Evolutionary conservation across 2,797 vertebrate genomes (phyloP), one percentile per base, ranked within the genome.

Genomic region (Phataginus tetradactyla): DNA sequence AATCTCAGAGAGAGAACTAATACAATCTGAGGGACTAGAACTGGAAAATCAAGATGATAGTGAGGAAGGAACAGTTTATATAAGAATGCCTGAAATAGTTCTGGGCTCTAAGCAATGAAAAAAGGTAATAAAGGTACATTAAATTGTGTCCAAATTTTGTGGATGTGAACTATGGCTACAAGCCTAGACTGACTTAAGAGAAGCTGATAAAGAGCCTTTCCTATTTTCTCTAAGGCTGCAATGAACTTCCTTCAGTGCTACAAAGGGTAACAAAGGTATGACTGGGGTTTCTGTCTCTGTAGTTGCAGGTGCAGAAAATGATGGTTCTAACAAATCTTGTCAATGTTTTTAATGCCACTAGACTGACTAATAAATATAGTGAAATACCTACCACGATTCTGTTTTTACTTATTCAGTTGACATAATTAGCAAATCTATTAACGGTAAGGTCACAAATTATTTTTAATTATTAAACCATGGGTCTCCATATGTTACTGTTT

Each of bases 301-400:
- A 96, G 96, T 80, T 74, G 18, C 98, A 98, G 97, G 97, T 97
- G 97, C 84, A 83, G 74, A 87, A 88, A 96, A 96, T 45, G 2
- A 87, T 94, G 94, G 42, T 93, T 94, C 95, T 94, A 93, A 97
- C 96, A 95, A 97, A 96, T 93, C 94, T 96, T 78, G 94, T 97
- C 96, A 90, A 61, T 75, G 87, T 94, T 95, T 97, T 97, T 97
- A 98, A 98, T 96, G 97, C 97, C 96, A 97, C 96, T 96, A 98
- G 97, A 95, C 97, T 90, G 95, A 97, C 74, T 77, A 92, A 97
- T 86, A 93, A 92, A 97, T 86, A 93, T 3, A 79, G 89, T 32
- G 68, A 97, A 96, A 88, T 94, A 96, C 57, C 90, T 92, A 75
- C 80, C 66, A 37, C 18, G 7, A 91, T 89, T 88, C 96, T 61